These are phyloP conservation scores for Sebastes taczanowskii DNA, from an alignment of 2,797 vertebrate genomes.

Conservation along the genomic window DNA sequence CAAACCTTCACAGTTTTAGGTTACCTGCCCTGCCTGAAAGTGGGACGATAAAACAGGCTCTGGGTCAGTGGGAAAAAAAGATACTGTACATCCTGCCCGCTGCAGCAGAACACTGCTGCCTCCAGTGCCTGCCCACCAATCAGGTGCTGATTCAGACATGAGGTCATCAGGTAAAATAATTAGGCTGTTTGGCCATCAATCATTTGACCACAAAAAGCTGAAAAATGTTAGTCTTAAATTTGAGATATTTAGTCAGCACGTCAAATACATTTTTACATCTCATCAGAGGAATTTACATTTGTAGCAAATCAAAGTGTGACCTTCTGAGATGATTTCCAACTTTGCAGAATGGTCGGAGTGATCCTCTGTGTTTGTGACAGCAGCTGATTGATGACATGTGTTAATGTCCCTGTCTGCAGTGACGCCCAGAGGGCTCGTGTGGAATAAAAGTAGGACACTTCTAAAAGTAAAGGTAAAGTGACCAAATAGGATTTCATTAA, in stretches of 20 bases:
- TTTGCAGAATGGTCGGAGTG: not conserved
- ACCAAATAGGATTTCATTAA: conserved; percentile 15
- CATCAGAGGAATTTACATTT: not conserved
- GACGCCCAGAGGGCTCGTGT: not conserved
- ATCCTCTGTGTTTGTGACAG: conserved; percentile 28
- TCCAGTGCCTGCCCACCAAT: conserved; percentile 7
- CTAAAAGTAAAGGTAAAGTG: conserved; percentile 16
- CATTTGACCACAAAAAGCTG: not conserved
- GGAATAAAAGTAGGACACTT: conserved; percentile 38
- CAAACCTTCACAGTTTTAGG: conserved; percentile 32
- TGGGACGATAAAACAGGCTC: conserved; percentile 60
- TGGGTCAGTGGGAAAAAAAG: conserved; percentile 61
- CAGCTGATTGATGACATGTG: conserved; percentile 40
- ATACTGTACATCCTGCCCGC: conserved; percentile 1
- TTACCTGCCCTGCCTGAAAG: conserved; percentile 50
- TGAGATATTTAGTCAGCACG: not conserved
- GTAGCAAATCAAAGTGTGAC: conserved; percentile 1
- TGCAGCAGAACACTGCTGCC: conserved; percentile 24
- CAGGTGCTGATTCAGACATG: conserved; percentile 7
- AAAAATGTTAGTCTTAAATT: not conserved
- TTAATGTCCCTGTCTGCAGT: conserved; percentile 22
- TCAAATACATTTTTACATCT: not conserved
- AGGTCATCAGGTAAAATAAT: not conserved
- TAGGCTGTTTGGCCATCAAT: not conserved
- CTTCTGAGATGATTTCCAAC: not conserved